phyloP scores from a whole-genome alignment of 2,113 vertebrate genomes.

The Camelus bactrianus region DNA sequence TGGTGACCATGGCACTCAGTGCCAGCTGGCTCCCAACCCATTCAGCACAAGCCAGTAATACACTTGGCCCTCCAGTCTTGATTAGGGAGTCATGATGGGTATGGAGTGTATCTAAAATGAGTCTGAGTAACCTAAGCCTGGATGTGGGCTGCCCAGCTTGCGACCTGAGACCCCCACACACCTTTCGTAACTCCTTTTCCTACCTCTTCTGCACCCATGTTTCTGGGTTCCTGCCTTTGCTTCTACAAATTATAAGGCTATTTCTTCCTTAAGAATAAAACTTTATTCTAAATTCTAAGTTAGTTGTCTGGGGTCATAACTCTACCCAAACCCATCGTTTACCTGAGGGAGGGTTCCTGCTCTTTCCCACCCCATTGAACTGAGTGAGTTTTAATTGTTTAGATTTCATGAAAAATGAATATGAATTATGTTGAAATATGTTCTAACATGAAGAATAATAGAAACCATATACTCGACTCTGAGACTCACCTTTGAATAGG shows the following conservation, averaged over 20 bases:
- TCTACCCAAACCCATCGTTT: background rate
- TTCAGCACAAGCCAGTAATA: background rate
- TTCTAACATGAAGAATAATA: background rate
- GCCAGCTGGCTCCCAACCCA: fast-evolving
- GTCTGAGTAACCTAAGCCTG: background rate
- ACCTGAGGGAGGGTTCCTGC: background rate
- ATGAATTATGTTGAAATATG: background rate
- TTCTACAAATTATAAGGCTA: background rate
- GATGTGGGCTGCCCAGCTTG: background rate
- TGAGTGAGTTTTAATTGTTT: background rate
- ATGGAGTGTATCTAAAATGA: fast-evolving
- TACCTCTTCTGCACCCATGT: fast-evolving
- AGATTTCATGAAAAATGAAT: background rate
- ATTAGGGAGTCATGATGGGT: too few relatives aligned
- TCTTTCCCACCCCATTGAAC: background rate
- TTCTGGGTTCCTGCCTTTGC: background rate
- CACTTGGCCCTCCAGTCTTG: background rate
- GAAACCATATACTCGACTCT: background rate
- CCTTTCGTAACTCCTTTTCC: background rate
- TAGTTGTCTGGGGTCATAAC: background rate
- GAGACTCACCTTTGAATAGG: background rate
- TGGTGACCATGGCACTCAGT: background rate
- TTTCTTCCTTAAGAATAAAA: background rate
- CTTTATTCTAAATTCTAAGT: background rate
- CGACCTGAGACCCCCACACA: fast-evolving